Evolutionary conservation across 2,113 vertebrate genomes (phyloP).

Genomic region (Erythrocercus mccallii): DNA sequence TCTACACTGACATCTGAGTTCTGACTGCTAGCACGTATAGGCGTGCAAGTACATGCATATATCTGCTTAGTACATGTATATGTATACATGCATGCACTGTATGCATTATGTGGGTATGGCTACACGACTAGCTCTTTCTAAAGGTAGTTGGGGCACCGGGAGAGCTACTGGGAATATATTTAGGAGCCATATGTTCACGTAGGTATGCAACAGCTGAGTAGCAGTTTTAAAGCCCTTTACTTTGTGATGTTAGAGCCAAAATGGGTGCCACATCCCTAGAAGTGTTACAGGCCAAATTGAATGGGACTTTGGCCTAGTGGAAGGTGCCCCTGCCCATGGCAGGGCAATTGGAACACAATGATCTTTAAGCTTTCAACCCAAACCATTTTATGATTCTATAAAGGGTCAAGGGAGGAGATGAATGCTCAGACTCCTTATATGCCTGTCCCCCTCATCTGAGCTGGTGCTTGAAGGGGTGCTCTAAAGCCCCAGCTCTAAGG

Average conservation of each 20-base stretch:
- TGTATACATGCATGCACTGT: background rate
- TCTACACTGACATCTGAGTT: background rate
- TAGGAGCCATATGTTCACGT: rapidly evolving
- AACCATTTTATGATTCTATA: background rate
- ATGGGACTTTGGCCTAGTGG: background rate
- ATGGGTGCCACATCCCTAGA: background rate
- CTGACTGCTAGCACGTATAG: background rate
- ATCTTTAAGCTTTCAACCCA: background rate
- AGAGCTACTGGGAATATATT: background rate
- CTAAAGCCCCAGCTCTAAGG: rapidly evolving
- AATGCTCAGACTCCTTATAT: background rate
- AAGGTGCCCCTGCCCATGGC: background rate
- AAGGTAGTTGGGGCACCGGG: background rate
- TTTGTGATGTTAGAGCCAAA: background rate
- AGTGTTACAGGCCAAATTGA: background rate
- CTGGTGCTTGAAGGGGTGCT: background rate
- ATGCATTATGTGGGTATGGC: too few species aligned
- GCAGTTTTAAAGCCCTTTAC: background rate
- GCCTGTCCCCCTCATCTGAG: background rate
- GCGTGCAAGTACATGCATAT: background rate
- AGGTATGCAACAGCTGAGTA: background rate
- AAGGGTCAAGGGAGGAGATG: background rate
- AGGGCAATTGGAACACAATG: background rate
- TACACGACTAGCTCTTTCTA: background rate
- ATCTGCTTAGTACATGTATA: background rate